Evolutionary conservation across 2,888 invertebrate species (phyloP).

Genomic region (Zeuzera pyrina): DNA sequence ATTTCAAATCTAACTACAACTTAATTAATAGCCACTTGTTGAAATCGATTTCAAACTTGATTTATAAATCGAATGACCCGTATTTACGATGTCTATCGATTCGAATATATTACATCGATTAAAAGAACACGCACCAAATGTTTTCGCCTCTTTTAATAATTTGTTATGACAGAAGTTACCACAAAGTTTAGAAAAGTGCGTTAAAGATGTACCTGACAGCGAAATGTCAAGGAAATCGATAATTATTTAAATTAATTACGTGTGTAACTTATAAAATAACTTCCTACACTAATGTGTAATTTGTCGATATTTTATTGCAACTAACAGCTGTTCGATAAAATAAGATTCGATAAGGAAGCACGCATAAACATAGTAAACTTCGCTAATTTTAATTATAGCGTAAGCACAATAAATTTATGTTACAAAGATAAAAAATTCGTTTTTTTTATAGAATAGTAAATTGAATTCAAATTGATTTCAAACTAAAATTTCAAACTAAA

Average conservation of each 20-base stretch:
- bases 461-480: too few species aligned
- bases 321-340: conserved; percentile 14
- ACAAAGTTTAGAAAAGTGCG: not conserved
- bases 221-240: conserved; percentile 3
- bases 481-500: too few species aligned
- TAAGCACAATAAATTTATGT: too few species aligned
- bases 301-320: not conserved
- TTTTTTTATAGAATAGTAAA: too few species aligned
- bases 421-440: too few species aligned
- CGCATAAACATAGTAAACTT: too few species aligned
- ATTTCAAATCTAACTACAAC: conserved; percentile 70
- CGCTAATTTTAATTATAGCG: too few species aligned
- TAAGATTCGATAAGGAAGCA: too few species aligned
- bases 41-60: conserved; percentile 69
- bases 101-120: conserved; percentile 47
- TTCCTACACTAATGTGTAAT: conserved; percentile 10
- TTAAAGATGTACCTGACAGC: not conserved
- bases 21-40: conserved; percentile 73
- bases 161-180: conserved; percentile 1
- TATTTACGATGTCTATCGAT: conserved; percentile 53
- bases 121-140: conserved; percentile 30
- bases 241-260: not conserved
- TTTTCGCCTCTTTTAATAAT: conserved; percentile 22
- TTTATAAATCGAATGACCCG: conserved; percentile 67
- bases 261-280: conserved; percentile 6